Conservation (phyloP, 2,797 vertebrate genomes). For the Spondyliosoma cantharus region DNA sequence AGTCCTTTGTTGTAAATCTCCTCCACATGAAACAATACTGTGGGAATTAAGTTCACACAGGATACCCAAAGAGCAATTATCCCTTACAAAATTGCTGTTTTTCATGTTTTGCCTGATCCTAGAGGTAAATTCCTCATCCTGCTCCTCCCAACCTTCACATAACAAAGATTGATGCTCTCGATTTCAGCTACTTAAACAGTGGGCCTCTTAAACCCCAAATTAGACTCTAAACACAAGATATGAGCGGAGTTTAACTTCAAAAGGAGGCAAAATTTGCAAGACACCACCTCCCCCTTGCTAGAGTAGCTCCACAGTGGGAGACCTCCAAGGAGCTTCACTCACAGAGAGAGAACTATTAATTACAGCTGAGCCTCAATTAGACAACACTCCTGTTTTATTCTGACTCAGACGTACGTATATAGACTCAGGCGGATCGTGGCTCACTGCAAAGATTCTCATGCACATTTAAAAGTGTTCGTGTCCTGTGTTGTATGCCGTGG, state of each 20-base stretch:
- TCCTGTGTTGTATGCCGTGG: conserved; percentile 31
- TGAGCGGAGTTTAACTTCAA: conserved; percentile 73
- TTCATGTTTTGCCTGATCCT: conserved; percentile 41
- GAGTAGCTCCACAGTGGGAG: conserved; percentile 46
- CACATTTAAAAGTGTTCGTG: conserved; percentile 50
- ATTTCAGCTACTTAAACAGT: conserved; percentile 43
- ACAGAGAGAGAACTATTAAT: conserved; percentile 69
- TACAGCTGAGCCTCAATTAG: conserved; percentile 74
- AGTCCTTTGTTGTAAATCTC: conserved; percentile 48
- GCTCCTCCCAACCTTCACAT: conserved; percentile 16
- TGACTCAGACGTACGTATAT: conserved; percentile 38
- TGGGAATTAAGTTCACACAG: conserved; percentile 47
- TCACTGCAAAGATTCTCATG: conserved; percentile 30
- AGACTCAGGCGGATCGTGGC: conserved; percentile 14
- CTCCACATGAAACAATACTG: conserved; percentile 33
- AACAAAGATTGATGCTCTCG: conserved; percentile 44
- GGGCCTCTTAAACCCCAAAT: conserved; percentile 56
- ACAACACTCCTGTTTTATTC: conserved; percentile 62
- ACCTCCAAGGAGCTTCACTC: conserved; percentile 61
- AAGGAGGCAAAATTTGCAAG: conserved; percentile 56
- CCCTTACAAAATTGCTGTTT: conserved; percentile 43
- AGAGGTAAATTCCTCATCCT: conserved; percentile 34
- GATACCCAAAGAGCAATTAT: conserved; percentile 62
- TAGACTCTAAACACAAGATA: conserved; percentile 64
- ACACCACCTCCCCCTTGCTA: conserved; percentile 44